A percentile compares a stretch with the other conserved stretches of the same genome.
These are phyloP conservation scores for Malaclemys terrapin DNA, from an alignment of 2,113 vertebrate species.

Conservation along the genomic window DNA sequence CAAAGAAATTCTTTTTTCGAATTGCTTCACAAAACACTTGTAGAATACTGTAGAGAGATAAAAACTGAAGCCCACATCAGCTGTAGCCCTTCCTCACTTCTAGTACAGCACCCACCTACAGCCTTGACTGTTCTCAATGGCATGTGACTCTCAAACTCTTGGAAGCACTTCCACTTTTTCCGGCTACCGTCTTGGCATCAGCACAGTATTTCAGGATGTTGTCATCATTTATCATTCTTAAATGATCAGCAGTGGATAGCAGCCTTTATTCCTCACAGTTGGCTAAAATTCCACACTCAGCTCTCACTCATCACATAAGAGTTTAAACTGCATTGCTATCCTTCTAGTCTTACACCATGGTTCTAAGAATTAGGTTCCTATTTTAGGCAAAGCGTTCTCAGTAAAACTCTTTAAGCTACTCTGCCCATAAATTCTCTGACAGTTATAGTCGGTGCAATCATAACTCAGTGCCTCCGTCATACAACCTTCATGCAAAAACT, in stretches of 20 bases:
- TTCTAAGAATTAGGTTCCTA: neutral
- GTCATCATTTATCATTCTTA: constrained; percentile 43
- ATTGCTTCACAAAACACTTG: neutral
- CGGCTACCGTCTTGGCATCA: constrained; percentile 8
- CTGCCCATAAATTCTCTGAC: neutral
- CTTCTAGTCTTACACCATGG: neutral
- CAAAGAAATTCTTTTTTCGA: neutral
- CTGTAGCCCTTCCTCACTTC: neutral
- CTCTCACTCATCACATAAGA: neutral
- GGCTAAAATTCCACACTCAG: neutral
- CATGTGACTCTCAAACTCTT: neutral
- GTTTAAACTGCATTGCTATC: neutral
- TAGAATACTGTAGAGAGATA: neutral
- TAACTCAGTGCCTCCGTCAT: neutral
- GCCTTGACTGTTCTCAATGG: neutral
- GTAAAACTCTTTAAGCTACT: neutral
- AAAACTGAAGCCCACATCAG: neutral
- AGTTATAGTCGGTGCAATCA: neutral
- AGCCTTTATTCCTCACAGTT: constrained; percentile 12
- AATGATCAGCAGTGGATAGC: constrained; percentile 21
- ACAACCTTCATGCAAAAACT: neutral
- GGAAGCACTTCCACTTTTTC: constrained; percentile 6
- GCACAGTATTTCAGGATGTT: neutral
- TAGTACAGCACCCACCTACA: neutral
- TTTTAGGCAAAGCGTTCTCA: constrained; percentile 1